These are phyloP conservation scores for Aphrocallistes beatrix DNA, from an alignment of 37 sponge, comb jelly and placozoan species.

Conservation along the genomic window DNA sequence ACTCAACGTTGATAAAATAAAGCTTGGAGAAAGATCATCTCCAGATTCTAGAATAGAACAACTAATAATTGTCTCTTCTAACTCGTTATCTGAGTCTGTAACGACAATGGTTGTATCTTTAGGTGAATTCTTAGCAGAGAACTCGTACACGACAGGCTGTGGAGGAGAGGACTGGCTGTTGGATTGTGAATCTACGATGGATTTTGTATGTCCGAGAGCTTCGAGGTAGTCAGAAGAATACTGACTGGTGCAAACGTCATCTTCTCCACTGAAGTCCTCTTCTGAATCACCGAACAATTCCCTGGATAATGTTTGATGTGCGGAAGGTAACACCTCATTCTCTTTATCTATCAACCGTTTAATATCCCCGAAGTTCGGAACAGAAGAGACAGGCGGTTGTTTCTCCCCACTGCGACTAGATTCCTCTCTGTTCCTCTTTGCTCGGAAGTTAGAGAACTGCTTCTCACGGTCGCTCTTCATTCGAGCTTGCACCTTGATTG, in stretches of 20 bases:
- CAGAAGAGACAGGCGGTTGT: not conserved
- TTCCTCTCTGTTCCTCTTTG: too few relatives aligned
- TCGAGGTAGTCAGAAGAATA: too few relatives aligned
- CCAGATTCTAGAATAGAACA: too few relatives aligned
- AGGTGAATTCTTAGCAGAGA: not conserved
- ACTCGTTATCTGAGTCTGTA: not conserved
- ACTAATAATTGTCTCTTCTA: too few relatives aligned
- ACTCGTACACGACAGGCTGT: not conserved
- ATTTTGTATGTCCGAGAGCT: too few relatives aligned
- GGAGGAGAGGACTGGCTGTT: not conserved
- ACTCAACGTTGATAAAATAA: too few relatives aligned
- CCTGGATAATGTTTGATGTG: not conserved
- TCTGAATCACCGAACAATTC: too few relatives aligned
- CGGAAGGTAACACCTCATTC: not conserved
- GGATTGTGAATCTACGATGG: too few relatives aligned
- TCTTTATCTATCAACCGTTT: not conserved
- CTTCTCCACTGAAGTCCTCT: too few relatives aligned
- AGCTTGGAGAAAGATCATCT: too few relatives aligned
- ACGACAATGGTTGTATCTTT: not conserved
- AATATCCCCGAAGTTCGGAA: not conserved
- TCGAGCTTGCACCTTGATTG: not conserved
- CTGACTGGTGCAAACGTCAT: too few relatives aligned
- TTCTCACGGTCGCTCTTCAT: not conserved
- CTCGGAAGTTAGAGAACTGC: not conserved
- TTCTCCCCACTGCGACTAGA: too few relatives aligned